These are phyloP conservation scores for Pharmacophagus antenor DNA, from an alignment of 2,888 invertebrate species.

Conservation along the genomic window DNA sequence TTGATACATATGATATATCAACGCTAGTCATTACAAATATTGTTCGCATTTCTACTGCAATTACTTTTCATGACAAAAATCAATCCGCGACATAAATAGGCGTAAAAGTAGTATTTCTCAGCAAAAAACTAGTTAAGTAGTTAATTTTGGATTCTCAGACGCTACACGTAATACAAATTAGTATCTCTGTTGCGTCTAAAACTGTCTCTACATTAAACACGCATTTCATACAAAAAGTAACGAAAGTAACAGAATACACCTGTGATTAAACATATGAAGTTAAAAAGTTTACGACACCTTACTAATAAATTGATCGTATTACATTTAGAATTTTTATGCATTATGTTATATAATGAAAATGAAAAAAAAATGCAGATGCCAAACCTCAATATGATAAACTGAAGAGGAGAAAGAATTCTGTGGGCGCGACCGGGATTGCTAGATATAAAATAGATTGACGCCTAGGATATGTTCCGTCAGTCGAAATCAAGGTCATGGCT, in stretches of 20 bases:
- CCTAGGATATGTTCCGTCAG: neutral
- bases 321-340: no score
- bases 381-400: no score
- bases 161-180: neutral
- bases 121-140: neutral
- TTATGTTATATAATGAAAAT: no score
- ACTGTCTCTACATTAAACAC: neutral
- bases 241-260: no score
- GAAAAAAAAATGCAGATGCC: no score
- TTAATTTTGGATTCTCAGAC: neutral
- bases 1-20: neutral
- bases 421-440: neutral
- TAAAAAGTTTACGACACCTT: no score
- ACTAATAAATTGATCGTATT: no score
- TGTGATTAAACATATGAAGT: no score
- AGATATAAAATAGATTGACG: neutral
- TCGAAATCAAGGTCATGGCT: conserved; percentile 17
- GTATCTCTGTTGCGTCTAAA: neutral
- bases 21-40: neutral
- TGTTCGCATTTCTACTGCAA: neutral
- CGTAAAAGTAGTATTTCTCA: no score
- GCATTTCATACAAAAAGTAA: no score
- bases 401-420: neutral
- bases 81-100: no score
- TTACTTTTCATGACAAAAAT: no score